phyloP scores from a whole-genome alignment of 2,888 invertebrate species.

The Malthinus seriepunctatus region DNA sequence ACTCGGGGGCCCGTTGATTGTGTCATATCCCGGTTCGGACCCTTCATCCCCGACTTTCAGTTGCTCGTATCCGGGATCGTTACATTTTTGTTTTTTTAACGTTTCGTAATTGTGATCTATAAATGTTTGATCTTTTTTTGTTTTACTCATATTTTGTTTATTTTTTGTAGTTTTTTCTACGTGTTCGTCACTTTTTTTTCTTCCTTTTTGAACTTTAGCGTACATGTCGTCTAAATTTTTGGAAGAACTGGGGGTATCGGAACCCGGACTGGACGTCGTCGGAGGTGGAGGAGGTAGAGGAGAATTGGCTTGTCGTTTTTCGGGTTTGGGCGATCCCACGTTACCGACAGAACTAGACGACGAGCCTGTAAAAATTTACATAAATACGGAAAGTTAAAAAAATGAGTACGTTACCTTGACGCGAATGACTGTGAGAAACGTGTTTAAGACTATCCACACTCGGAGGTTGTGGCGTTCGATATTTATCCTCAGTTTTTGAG shows the following conservation, averaged over 20 bases:
- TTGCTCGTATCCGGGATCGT: conserved; percentile 49
- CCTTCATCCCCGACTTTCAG: conserved; percentile 35
- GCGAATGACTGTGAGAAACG: conserved; percentile 62
- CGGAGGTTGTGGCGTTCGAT: conserved; percentile 60
- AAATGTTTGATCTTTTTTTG: neutral
- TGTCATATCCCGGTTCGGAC: conserved; percentile 48
- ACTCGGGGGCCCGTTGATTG: conserved; percentile 62
- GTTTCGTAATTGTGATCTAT: conserved; percentile 66
- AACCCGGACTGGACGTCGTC: conserved; percentile 46
- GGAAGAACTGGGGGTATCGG: conserved; percentile 32
- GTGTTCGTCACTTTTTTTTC: conserved; percentile 20
- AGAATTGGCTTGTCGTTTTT: conserved; percentile 87
- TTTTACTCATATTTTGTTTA: conserved; percentile 2
- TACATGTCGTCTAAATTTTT: conserved; percentile 87
- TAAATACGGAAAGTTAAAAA: conserved; percentile 4
- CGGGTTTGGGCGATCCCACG: conserved; percentile 85
- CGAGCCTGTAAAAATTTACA: conserved; percentile 57
- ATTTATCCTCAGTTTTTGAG: conserved; percentile 41
- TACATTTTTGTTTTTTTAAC: conserved; percentile 53
- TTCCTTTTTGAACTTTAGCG: conserved; percentile 80
- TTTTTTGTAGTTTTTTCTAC: conserved; percentile 6
- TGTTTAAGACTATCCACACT: conserved; percentile 65
- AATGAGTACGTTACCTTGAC: conserved; percentile 57
- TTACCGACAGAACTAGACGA: conserved; percentile 66
- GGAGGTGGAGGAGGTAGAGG: conserved; percentile 80